phyloP scores from a whole-genome alignment of 2,888 invertebrate genomes.

The Monopis laevigella region DNA sequence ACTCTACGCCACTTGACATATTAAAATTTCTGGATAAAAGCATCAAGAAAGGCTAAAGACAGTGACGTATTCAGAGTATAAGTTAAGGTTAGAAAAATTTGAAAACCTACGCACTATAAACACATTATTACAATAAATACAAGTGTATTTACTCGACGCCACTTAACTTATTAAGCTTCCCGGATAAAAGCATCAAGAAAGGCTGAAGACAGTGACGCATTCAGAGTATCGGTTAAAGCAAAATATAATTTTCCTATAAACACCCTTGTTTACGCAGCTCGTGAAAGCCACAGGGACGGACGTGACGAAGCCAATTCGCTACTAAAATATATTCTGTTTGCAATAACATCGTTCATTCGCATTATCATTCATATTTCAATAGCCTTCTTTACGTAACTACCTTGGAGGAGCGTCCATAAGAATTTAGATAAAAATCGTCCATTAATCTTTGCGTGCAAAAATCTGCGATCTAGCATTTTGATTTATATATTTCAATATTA shows the following conservation, averaged over 20 bases:
- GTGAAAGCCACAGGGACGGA: constrained; percentile 22
- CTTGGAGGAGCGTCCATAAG: constrained; percentile 33
- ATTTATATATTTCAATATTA: constrained; percentile 50
- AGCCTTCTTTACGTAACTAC: constrained; percentile 31
- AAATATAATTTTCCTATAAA: constrained; percentile 4
- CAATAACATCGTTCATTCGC: constrained; percentile 31
- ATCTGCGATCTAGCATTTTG: constrained; percentile 34
- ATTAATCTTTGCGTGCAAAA: constrained; percentile 52
- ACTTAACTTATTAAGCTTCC: no score
- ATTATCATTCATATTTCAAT: constrained; percentile 39
- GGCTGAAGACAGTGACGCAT: not conserved
- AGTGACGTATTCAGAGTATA: no score
- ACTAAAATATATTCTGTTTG: constrained; percentile 28
- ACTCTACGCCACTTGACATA: no score
- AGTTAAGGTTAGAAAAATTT: no score
- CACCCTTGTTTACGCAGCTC: constrained; percentile 8
- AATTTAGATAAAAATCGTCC: constrained; percentile 38
- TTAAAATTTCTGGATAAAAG: no score
- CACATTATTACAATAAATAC: no score
- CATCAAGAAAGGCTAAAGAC: no score
- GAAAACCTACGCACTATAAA: no score
- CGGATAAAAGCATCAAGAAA: no score
- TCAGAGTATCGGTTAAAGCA: constrained; percentile 1
- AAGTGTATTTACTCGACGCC: no score
- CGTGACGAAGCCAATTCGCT: constrained; percentile 39